Evolutionary conservation across 37 sponge, comb jelly and placozoan genomes (phyloP).

Genomic region (Aphrocallistes beatrix): DNA sequence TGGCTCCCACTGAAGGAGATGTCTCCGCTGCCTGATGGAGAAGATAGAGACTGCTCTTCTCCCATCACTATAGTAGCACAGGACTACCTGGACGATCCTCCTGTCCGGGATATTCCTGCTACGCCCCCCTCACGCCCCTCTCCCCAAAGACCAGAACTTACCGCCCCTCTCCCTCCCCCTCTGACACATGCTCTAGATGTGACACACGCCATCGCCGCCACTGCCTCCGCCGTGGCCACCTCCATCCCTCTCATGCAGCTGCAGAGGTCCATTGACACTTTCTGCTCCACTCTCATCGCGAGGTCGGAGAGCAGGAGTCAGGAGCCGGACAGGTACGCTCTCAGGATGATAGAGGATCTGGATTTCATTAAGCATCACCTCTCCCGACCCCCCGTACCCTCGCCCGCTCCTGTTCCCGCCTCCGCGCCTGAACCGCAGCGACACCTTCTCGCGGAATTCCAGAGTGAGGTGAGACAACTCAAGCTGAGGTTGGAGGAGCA

Average conservation of each 20-base stretch:
- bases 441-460: background rate
- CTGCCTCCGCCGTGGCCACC: constrained; percentile 3
- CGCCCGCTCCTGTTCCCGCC: background rate
- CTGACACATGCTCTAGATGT: background rate
- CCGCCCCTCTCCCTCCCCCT: background rate
- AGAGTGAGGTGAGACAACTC: background rate
- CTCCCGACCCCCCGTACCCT: background rate
- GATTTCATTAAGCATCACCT: background rate
- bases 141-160: background rate
- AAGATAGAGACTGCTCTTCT: background rate
- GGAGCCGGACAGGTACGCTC: background rate
- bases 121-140: background rate
- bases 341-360: background rate
- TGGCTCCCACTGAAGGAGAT: background rate
- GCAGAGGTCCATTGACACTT: background rate
- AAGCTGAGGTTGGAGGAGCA: background rate
- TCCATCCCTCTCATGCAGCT: background rate
- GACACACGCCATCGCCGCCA: background rate
- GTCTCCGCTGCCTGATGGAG: background rate
- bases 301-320: background rate
- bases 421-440: background rate
- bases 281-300: background rate
- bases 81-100: constrained; percentile 1
- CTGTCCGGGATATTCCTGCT: background rate
- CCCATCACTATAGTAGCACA: background rate